Evolutionary conservation across 2,888 invertebrate genomes (phyloP), one percentile per base, ranked within the genome.

Genomic region (Thereva nobilitata): DNA sequence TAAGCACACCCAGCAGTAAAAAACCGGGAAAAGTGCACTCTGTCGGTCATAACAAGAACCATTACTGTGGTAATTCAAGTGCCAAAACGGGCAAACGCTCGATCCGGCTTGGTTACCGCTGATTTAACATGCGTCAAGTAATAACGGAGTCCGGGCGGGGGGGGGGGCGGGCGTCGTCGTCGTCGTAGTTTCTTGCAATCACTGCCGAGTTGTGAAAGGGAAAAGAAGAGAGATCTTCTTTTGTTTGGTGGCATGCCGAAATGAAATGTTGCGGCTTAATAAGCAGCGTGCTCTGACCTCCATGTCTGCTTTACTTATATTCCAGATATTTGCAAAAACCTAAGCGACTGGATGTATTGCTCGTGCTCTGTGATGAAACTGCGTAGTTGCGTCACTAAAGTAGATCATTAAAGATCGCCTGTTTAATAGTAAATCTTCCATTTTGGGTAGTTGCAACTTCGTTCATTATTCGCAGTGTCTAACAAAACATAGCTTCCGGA

Each of bases 71-170:
- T 37, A 56, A 42, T 42, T 56, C 44, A 44, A 56, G 56, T 23
- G 56, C 44, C 44, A 37, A 56, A 56, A 56, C 23, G 44, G 44
- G 45, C 35, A 56, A 56, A 56, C 34, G 56, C n/a, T 56, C 56
- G 45, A 44, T 41, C 6, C 23, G n/a, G n/a, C 23, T 8, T 56
- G 44, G 56, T 56, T 35, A 56, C 42, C 44, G 56, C 34, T 56
- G 56, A 44, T 42, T 59, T 59, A 59, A 59, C 57, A 47, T 59
- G 47, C 47, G 57, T 59, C 37, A 12, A 41, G 47, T 59, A 59
- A 59, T 47, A 35, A 47, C 47, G 6, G 35, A 34, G n/a, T 3
- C n/a, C 45, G 37, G 10, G 44, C 35, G 23, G 37, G 45, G 38
- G 23, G 45, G 45, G 40, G 44, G 57, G n/a, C 47, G 45, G 10